These are phyloP conservation scores for Heterodera filipjevi DNA, from an alignment of 2,888 invertebrate species.

Conservation along the genomic window DNA sequence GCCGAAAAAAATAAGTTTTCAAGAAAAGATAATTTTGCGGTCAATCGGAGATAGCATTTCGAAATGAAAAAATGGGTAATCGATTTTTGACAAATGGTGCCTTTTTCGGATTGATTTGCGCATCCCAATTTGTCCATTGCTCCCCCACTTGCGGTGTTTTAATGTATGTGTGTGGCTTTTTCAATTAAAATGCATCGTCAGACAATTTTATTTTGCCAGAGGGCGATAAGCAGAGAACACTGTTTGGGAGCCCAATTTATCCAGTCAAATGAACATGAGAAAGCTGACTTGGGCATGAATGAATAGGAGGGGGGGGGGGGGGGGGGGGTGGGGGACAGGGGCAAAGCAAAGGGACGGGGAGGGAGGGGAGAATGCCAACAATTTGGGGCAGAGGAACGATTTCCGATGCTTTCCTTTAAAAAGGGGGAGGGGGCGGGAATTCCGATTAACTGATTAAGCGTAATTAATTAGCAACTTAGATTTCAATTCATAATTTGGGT, in stretches of 20 bases:
- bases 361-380: background rate
- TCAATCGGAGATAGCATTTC: background rate
- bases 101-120: background rate
- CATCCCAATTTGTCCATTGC: background rate
- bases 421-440: no score
- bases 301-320: background rate
- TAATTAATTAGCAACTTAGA: no score
- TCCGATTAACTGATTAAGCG: no score
- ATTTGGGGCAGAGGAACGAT: background rate
- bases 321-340: background rate
- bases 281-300: constrained; percentile 3
- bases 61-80: background rate
- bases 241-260: background rate
- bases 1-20: background rate
- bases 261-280: constrained; percentile 6
- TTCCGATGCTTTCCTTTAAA: no score
- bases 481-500: no score
- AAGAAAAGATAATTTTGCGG: background rate
- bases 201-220: background rate
- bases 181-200: background rate
- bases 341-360: background rate
- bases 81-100: background rate
- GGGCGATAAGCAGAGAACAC: background rate
- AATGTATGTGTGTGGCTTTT: background rate
- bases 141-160: background rate